Evolutionary conservation across 2,888 invertebrate genomes (phyloP).

Genomic region (Daptonema setosum): DNA sequence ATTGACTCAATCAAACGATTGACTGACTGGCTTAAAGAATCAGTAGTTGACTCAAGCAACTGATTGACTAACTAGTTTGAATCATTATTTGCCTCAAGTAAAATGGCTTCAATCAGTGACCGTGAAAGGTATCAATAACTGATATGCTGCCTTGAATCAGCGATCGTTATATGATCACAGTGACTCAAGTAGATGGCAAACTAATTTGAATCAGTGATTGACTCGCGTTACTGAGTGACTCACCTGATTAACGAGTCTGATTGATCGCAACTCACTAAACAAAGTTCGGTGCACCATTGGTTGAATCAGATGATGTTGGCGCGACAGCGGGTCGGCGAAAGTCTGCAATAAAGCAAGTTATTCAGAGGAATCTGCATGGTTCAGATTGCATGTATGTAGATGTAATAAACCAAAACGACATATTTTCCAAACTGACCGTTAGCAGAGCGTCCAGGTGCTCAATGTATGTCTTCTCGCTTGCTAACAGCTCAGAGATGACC

Average conservation of each 20-base stretch:
- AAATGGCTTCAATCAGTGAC: too few species aligned
- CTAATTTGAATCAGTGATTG: too few species aligned
- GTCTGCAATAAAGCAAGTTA: constrained; percentile 16
- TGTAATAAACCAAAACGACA: background rate
- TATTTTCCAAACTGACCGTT: background rate
- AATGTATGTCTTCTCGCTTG: background rate
- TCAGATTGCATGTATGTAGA: background rate
- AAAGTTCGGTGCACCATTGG: constrained; percentile 22
- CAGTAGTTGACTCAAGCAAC: too few species aligned
- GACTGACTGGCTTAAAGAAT: too few species aligned
- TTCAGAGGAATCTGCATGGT: background rate
- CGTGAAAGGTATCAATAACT: too few species aligned
- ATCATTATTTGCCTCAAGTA: too few species aligned
- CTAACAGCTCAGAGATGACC: background rate
- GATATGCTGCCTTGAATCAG: too few species aligned
- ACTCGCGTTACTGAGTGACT: too few species aligned
- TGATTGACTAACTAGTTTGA: too few species aligned
- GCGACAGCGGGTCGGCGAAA: constrained; percentile 26
- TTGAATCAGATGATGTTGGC: constrained; percentile 12
- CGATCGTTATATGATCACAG: too few species aligned
- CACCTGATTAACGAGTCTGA: constrained; percentile 30
- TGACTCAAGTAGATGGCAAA: too few species aligned
- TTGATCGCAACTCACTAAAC: constrained; percentile 28
- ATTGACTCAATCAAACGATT: too few species aligned
- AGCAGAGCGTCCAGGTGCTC: background rate